These are phyloP conservation scores for Cheirogaleus major DNA, from an alignment of 2,797 vertebrate genomes.

Conservation along the genomic window DNA sequence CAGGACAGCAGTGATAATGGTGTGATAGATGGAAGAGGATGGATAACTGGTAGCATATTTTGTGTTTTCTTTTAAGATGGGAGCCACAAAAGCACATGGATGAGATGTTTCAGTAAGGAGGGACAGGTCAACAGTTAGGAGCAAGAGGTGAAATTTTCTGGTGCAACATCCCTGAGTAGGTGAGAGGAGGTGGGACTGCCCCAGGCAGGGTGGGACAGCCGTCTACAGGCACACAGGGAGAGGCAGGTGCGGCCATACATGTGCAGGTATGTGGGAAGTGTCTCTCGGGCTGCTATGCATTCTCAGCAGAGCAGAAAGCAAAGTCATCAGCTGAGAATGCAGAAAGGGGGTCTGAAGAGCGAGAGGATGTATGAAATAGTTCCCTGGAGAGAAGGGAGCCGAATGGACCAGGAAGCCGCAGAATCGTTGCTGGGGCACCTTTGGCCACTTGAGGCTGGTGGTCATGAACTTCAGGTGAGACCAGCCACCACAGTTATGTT, in stretches of 20 bases:
- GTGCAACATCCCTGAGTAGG: neutral
- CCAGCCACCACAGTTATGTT: neutral
- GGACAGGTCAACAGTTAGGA: neutral
- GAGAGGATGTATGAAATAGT: neutral
- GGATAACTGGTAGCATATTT: neutral
- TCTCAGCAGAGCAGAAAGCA: neutral
- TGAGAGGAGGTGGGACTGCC: neutral
- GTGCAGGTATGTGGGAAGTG: neutral
- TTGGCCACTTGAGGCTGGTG: neutral
- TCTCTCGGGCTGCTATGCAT: neutral
- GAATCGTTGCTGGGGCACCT: neutral
- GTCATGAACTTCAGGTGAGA: neutral
- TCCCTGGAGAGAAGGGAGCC: neutral
- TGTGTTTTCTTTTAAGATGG: neutral
- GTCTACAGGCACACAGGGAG: neutral
- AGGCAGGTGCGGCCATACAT: rapidly evolving
- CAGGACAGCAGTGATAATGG: neutral
- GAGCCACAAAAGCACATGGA: no score
- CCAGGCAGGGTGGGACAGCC: neutral
- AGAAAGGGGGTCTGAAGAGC: neutral
- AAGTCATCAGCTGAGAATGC: neutral
- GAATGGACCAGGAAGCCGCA: no score
- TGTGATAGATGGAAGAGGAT: neutral
- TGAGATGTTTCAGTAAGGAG: neutral
- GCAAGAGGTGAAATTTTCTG: neutral